phyloP scores from a whole-genome alignment of 2,888 invertebrate species.

The Isoperla grammatica region DNA sequence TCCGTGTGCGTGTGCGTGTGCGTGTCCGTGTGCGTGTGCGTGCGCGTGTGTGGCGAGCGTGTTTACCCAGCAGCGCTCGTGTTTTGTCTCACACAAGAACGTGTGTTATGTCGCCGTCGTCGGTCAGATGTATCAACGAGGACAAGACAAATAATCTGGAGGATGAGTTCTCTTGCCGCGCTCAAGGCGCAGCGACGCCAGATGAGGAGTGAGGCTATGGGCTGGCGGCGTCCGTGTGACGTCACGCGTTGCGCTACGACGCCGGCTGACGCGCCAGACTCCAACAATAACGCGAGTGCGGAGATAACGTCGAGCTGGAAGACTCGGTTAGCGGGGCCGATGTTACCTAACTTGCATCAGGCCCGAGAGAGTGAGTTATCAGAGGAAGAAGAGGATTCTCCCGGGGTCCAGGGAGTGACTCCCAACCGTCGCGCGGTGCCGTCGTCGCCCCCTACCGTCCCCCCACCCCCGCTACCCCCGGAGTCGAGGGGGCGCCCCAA shows the following conservation, averaged over 20 bases:
- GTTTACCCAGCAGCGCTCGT: too few species aligned
- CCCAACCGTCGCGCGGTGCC: neutral
- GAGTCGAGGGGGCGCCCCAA: neutral
- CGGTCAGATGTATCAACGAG: neutral
- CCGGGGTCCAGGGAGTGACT: neutral
- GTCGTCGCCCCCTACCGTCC: constrained; percentile 13
- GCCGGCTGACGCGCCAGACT: constrained; percentile 21
- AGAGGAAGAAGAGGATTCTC: too few species aligned
- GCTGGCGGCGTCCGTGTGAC: constrained; percentile 1
- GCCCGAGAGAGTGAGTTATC: too few species aligned
- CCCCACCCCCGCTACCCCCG: neutral
- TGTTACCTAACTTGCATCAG: too few species aligned
- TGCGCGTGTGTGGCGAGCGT: too few species aligned
- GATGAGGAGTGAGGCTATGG: constrained; percentile 18
- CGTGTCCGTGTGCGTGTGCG: too few species aligned
- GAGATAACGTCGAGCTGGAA: neutral
- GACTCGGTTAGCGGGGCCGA: too few species aligned
- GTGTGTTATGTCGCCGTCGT: too few species aligned
- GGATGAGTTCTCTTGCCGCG: constrained; percentile 22
- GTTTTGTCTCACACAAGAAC: too few species aligned
- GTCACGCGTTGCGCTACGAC: neutral
- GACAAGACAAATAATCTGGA: neutral
- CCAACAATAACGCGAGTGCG: constrained; percentile 2
- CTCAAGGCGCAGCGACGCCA: constrained; percentile 25
- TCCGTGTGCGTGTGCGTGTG: too few species aligned